Evolutionary conservation across 1,140 invertebrate genomes (phyloP), one percentile per base, ranked within the genome.

Genomic region (Sarcophaga bullata): DNA sequence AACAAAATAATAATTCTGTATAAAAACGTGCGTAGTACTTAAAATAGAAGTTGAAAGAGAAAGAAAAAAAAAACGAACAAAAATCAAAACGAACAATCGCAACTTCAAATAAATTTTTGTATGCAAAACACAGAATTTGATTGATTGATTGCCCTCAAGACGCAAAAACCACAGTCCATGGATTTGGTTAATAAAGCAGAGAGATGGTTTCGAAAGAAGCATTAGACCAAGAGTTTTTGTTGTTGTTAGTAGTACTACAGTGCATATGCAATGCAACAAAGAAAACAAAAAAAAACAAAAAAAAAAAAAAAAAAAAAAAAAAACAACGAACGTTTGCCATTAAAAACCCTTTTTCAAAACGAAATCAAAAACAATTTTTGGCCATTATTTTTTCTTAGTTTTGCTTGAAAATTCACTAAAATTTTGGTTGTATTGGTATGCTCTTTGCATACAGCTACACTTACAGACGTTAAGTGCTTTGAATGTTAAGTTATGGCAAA

Each of bases 71-170:
- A 78, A 50, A 11, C n/a, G 9, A 25, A 50, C 13, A 50, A 78
- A 72, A 19, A 72, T 3, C 17, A 72, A 72, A 0, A 25, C 19
- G 6, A 72, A 17, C 15, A 62, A 62, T 15, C 17, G 62, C 19
- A 25, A 7, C 13, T 73, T 49, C 6, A 48, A 19, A 50, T 50
- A 50, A 8, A 50, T 78, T 72, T 72, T 76, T 50, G 75, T 78
- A 78, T 78, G 75, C 75, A 78, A 78, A 78, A 78, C 75, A 78
- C 75, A 50, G 75, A 78, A 50, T 78, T 78, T 78, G 75, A 78
- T 78, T 78, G 75, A 78, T 78, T 52, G 75, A 78, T 78, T 78
- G 75, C n/a, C 75, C 49, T 17, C 47, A 78, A 78, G 25, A 1
- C 25, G 25, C 25, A 37, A 37, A 4, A 37, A 4, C 52, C 75